Percentiles rank a stretch among this genome's conserved stretches.
Conservation (phyloP, 2,888 invertebrate species). For the Limenitis camilla region DNA sequence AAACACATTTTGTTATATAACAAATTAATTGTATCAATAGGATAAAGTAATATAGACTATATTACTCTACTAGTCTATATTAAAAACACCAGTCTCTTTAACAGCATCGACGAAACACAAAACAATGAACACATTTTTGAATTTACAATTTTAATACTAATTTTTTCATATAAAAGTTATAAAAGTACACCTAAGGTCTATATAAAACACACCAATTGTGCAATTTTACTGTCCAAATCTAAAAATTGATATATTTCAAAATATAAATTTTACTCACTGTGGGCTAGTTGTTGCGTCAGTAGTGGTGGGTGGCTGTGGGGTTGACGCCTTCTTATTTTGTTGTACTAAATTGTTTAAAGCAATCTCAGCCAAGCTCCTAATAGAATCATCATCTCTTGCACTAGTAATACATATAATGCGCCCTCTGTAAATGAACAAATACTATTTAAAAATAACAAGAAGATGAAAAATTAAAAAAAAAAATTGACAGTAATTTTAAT, state of each 20-base stretch:
- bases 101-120: too few species aligned
- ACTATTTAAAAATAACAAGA: neutral
- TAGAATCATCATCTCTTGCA: constrained; percentile 89
- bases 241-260: neutral
- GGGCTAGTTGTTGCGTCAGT: constrained; percentile 36
- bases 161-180: too few species aligned
- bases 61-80: too few species aligned
- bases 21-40: too few species aligned
- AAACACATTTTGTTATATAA: too few species aligned
- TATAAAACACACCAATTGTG: neutral
- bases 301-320: constrained; percentile 35
- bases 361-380: constrained; percentile 90
- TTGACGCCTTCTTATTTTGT: constrained; percentile 79
- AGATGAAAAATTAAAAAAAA: neutral
- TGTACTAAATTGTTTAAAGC: constrained; percentile 86
- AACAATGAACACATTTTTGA: too few species aligned
- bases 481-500: neutral
- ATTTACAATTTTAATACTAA: too few species aligned
- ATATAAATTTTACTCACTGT: constrained; percentile 34
- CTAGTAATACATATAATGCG: constrained; percentile 94
- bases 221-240: neutral
- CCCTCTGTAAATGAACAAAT: constrained; percentile 76
- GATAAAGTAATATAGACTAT: too few species aligned
- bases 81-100: too few species aligned
- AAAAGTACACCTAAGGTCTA: neutral